These are phyloP conservation scores for Deilephila elpenor DNA, from an alignment of 2,888 invertebrate species.

Conservation along the genomic window DNA sequence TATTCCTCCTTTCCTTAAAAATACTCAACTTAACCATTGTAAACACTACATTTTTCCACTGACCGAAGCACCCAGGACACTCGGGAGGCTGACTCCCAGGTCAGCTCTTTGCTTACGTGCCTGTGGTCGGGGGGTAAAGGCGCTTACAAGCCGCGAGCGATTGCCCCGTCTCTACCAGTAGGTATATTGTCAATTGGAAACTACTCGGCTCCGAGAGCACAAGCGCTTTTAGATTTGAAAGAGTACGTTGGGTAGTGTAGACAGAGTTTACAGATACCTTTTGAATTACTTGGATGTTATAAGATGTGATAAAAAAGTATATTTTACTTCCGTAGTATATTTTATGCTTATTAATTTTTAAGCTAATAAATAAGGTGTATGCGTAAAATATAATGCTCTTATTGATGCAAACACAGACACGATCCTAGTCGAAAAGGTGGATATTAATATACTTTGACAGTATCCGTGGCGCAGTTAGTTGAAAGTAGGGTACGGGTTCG, in stretches of 20 bases:
- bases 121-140: constrained; percentile 51
- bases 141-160: constrained; percentile 73
- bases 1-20: background rate
- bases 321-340: too few species aligned
- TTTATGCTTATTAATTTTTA: too few species aligned
- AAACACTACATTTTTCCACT: background rate
- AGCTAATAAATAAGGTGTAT: too few species aligned
- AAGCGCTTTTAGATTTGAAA: constrained; percentile 78
- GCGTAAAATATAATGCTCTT: too few species aligned
- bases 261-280: constrained; percentile 44
- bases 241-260: constrained; percentile 63
- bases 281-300: background rate
- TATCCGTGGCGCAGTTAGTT: too few species aligned
- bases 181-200: constrained; percentile 81
- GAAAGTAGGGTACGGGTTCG: too few species aligned
- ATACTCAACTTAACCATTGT: background rate
- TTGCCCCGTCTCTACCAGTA: constrained; percentile 65
- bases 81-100: constrained; percentile 7
- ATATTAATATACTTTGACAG: too few species aligned
- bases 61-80: background rate
- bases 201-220: constrained; percentile 67
- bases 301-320: too few species aligned
- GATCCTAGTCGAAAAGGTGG: too few species aligned
- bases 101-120: constrained; percentile 25
- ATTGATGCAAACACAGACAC: too few species aligned